Evolutionary conservation across 2,888 invertebrate genomes (phyloP), one percentile per base, ranked within the genome.

Genomic region (Drosophila helvetica): DNA sequence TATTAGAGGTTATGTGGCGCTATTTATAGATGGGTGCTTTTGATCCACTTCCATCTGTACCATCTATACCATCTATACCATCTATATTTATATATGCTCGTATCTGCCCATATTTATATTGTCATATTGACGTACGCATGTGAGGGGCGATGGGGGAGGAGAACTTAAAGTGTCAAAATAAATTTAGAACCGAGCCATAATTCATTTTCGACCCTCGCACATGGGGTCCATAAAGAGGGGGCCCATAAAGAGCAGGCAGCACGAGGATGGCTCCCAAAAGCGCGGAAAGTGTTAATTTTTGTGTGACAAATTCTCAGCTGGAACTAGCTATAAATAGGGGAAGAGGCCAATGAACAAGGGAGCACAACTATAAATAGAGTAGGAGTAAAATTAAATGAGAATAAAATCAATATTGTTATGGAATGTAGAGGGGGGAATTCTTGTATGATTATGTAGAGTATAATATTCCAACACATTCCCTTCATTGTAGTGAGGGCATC

Each of bases 1-100:
- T 71, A 60, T 86, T 83, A 73, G 79, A 83, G 83, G 86, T 83
- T 83, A 75, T 68, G 73, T 30, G 45, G 15, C n/a, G 55, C 68
- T 83, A 83, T 83, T 70, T 70, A 68, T 83, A 83, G 81, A 66
- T 51, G 12, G 38, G 17, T 25, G 48, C 59, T 66, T 42, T 53
- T 42, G 48, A 74, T 59, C 30, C 70, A 55, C 64, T 54, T 57
- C 62, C 54, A 47, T 46, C 19, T 47, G 57, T 47, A 48, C 55
- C 18, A 51, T 61, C 46, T 65, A 58, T 51, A 71, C 62, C 54
- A 47, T 46, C 22, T 47, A 57, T 47, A 48, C 55, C 18, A 51
- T 61, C 47, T 66, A 59, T 51, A 72, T 22, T 22, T 59, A 72
- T 59, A 52, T 58, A 52, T 42, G 46, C 8, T n/a, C 12, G 33